A percentile compares a stretch with the other conserved stretches of the same genome.
Conservation (phyloP, 2,113 vertebrate species). For the Lepus europaeus region DNA sequence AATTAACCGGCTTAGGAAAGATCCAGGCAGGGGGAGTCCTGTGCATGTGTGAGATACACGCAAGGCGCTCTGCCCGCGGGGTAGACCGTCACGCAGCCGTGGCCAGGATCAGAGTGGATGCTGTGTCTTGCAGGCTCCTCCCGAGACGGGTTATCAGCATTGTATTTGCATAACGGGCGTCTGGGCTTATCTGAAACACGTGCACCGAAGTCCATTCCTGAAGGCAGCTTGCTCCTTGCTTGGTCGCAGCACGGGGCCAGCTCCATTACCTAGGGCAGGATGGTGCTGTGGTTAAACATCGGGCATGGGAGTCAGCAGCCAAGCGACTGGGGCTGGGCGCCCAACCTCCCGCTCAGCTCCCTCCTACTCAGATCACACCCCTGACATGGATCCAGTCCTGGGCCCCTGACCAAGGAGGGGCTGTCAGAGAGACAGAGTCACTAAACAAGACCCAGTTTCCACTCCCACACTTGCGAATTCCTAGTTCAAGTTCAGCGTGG, state of each 20-base stretch:
- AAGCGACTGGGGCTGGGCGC: not conserved
- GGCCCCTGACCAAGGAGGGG: not conserved
- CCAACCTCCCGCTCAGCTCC: not conserved
- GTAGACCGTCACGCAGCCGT: not conserved
- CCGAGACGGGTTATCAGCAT: constrained; percentile 48
- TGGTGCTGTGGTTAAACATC: not conserved
- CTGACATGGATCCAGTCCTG: not conserved
- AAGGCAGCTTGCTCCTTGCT: constrained; percentile 48
- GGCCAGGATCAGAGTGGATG: not conserved
- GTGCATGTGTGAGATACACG: constrained; percentile 8
- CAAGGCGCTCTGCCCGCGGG: not conserved
- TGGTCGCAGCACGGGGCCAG: constrained; percentile 39
- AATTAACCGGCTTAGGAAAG: constrained; percentile 65
- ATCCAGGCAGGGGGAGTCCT: constrained; percentile 46
- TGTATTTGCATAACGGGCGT: constrained; percentile 53
- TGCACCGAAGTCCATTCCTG: not conserved
- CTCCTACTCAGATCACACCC: not conserved
- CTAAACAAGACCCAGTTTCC: not conserved
- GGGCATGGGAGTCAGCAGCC: not conserved
- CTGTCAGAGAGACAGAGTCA: not conserved
- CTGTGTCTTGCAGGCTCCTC: not conserved
- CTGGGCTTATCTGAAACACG: constrained; percentile 70
- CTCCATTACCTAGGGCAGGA: not conserved
- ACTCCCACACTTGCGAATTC: not conserved
- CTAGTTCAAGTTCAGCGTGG: not conserved